These are phyloP conservation scores for Agrotis segetum DNA, from an alignment of 2,888 invertebrate species.

Conservation along the genomic window DNA sequence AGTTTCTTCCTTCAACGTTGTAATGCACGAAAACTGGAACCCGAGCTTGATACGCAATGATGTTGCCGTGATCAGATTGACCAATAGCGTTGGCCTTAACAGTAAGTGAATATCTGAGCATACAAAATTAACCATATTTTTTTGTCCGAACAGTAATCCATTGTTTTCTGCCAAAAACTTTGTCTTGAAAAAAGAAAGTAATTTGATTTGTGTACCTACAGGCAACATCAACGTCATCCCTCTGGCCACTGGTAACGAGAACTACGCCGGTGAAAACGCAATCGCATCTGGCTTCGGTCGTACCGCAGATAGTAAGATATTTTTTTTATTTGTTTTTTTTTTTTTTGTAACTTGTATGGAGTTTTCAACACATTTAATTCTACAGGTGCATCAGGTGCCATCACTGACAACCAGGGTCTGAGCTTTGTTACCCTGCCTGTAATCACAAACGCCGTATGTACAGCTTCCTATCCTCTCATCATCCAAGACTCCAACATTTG, in stretches of 20 bases:
- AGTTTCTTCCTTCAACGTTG: constrained; percentile 64
- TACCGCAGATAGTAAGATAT: constrained; percentile 46
- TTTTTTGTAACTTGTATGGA: background rate
- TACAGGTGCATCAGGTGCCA: background rate
- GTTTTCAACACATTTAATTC: background rate
- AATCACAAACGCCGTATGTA: constrained; percentile 38
- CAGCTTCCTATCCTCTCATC: constrained; percentile 32
- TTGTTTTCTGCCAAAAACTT: too few species aligned
- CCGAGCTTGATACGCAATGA: constrained; percentile 73
- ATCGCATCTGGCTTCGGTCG: constrained; percentile 80
- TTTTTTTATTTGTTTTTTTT: background rate
- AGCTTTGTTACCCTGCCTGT: constrained; percentile 38
- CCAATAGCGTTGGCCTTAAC: constrained; percentile 4
- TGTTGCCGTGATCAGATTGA: constrained; percentile 70
- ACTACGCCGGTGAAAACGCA: constrained; percentile 69
- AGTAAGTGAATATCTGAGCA: constrained; percentile 19
- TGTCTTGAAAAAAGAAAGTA: background rate
- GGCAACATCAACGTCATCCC: constrained; percentile 66
- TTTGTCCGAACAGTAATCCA: too few species aligned
- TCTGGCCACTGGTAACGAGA: constrained; percentile 68
- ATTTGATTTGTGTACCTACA: constrained; percentile 33
- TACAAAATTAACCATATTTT: too few species aligned
- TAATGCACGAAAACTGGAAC: constrained; percentile 72
- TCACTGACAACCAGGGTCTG: constrained; percentile 9
- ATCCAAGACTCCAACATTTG: constrained; percentile 71